These are phyloP conservation scores for Nycticryphes semicollaris DNA, from an alignment of 2,113 vertebrate species.

Conservation along the genomic window DNA sequence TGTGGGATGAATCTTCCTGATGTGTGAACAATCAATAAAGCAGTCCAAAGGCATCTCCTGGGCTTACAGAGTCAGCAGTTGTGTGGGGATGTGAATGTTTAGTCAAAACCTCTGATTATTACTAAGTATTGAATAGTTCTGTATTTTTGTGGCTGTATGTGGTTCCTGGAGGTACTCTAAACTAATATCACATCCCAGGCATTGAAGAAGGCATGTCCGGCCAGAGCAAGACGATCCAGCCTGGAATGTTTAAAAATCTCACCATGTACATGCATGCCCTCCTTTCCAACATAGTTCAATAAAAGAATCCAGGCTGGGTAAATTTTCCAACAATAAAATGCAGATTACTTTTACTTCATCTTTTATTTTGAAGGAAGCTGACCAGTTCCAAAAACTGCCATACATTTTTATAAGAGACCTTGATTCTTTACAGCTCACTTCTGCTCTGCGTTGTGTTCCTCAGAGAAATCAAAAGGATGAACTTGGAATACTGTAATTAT, in stretches of 20 bases:
- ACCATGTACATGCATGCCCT: not conserved
- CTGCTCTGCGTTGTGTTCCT: not conserved
- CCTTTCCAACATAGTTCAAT: not conserved
- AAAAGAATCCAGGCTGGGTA: not conserved
- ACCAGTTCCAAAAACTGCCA: not conserved
- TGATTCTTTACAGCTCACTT: not conserved
- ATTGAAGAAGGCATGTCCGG: not conserved
- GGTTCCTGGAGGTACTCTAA: constrained; percentile 2
- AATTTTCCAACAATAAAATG: not conserved
- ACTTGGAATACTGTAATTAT: not conserved
- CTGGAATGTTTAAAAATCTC: constrained; percentile 15
- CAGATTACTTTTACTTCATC: not conserved
- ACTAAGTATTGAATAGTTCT: not conserved
- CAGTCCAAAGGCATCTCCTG: not conserved
- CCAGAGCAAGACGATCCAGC: not conserved
- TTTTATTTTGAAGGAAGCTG: not conserved
- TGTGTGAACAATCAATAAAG: not conserved
- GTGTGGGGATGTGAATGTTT: not conserved
- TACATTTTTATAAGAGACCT: not conserved
- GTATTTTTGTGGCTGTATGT: not conserved
- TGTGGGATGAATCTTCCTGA: not conserved
- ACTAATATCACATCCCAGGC: not conserved
- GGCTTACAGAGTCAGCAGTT: not conserved
- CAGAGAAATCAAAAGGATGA: not conserved
- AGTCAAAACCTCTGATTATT: not conserved